These are phyloP conservation scores for Drosophila yooni DNA, from an alignment of 2,888 invertebrate species.

Conservation along the genomic window DNA sequence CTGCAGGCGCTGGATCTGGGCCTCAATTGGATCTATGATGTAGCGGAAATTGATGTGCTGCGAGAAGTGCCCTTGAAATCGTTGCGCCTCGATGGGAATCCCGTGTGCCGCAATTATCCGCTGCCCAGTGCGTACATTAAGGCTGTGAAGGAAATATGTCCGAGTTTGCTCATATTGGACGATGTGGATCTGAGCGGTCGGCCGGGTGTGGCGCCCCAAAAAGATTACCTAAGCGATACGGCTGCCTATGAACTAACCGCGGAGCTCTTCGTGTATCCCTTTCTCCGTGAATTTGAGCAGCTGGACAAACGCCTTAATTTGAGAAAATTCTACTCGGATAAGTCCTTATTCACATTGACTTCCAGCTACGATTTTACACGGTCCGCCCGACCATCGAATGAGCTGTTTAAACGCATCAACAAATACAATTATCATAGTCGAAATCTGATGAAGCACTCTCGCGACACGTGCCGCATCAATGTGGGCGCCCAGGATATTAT, in stretches of 20 bases:
- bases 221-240: slow-evolving; percentile 76
- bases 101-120: slow-evolving; percentile 73
- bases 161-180: slow-evolving; percentile 75
- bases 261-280: slow-evolving; percentile 73
- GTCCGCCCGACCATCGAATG: slow-evolving; percentile 27
- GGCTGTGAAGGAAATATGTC: slow-evolving; percentile 72
- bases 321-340: slow-evolving; percentile 49
- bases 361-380: slow-evolving; percentile 69
- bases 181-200: slow-evolving; percentile 69
- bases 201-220: slow-evolving; percentile 67
- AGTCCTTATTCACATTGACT: slow-evolving; percentile 79
- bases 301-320: slow-evolving; percentile 62
- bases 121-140: slow-evolving; percentile 79
- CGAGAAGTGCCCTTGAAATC: slow-evolving; percentile 74
- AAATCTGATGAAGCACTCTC: slow-evolving; percentile 68
- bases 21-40: slow-evolving; percentile 77
- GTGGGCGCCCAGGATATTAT: slow-evolving; percentile 75
- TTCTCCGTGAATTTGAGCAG: slow-evolving; percentile 72
- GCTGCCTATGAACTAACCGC: slow-evolving; percentile 78
- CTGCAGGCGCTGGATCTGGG: slow-evolving; percentile 81
- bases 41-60: slow-evolving; percentile 69
- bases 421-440: slow-evolving; percentile 72
- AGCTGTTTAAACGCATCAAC: slow-evolving; percentile 70
- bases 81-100: slow-evolving; percentile 80
- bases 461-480: slow-evolving; percentile 63